Evolutionary conservation across 2,888 invertebrate species (phyloP).

Genomic region (Neria commutata): DNA sequence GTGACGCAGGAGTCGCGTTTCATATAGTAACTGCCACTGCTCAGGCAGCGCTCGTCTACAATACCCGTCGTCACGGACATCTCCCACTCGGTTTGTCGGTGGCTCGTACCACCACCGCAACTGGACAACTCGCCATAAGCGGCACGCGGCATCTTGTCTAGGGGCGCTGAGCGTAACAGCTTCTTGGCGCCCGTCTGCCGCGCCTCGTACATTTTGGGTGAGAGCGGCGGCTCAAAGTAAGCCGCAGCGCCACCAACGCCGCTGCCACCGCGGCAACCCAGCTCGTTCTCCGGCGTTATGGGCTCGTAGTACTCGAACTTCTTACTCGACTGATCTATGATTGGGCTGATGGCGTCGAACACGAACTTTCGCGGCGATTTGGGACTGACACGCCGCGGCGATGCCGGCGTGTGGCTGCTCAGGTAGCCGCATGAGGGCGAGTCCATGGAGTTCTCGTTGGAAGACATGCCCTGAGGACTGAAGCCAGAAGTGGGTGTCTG

Average conservation of each 20-base stretch:
- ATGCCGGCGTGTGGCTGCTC: constrained; percentile 33
- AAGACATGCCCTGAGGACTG: constrained; percentile 41
- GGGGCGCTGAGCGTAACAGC: constrained; percentile 26
- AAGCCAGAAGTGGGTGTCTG: constrained; percentile 54
- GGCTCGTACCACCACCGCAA: constrained; percentile 8
- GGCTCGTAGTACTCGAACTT: constrained; percentile 61
- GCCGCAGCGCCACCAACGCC: constrained; percentile 20
- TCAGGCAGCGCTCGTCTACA: constrained; percentile 46
- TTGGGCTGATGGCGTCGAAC: constrained; percentile 63
- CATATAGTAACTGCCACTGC: constrained; percentile 38
- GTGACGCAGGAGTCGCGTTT: constrained; percentile 61
- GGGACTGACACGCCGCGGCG: constrained; percentile 62
- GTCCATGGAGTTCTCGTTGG: constrained; percentile 45
- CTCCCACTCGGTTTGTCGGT: constrained; percentile 44
- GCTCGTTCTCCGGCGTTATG: constrained; percentile 53
- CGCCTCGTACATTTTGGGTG: constrained; percentile 39
- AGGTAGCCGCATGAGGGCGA: constrained; percentile 43
- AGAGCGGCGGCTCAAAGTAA: constrained; percentile 45
- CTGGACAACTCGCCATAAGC: background rate
- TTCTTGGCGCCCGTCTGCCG: constrained; percentile 47
- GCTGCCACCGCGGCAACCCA: constrained; percentile 16
- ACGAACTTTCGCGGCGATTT: constrained; percentile 68
- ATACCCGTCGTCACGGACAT: constrained; percentile 43
- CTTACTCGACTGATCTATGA: constrained; percentile 37
- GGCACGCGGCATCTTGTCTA: background rate